phyloP scores from a whole-genome alignment of 1,140 invertebrate genomes.

The Marisa cornuarietis region DNA sequence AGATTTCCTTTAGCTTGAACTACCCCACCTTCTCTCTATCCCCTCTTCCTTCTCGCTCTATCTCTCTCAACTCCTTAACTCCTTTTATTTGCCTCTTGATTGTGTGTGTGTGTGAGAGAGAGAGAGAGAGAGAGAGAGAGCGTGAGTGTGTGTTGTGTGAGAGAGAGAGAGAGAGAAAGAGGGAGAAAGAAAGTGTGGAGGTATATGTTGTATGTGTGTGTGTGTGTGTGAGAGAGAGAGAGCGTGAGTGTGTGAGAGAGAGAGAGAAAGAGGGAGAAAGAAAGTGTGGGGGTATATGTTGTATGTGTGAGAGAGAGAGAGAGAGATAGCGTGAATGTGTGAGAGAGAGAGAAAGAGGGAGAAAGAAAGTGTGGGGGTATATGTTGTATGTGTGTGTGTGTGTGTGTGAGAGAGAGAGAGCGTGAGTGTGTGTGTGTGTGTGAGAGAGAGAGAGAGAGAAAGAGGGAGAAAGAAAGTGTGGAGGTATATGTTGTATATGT shows the following conservation, averaged over 20 bases:
- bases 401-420: constrained; percentile 5
- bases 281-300: too few relatives aligned
- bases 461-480: too few relatives aligned
- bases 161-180: not conserved
- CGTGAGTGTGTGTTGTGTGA: too few relatives aligned
- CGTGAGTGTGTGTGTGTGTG: not conserved
- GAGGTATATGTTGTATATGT: too few relatives aligned
- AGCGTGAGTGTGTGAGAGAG: not conserved
- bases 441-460: not conserved
- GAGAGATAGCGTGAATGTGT: not conserved
- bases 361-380: too few relatives aligned
- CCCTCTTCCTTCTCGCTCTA: not conserved
- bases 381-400: too few relatives aligned
- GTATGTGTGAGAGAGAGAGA: constrained; percentile 1
- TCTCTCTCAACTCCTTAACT: not conserved
- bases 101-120: constrained; percentile 5
- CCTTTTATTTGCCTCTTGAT: not conserved
- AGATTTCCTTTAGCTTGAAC: too few relatives aligned
- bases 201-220: too few relatives aligned
- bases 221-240: not conserved
- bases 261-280: not conserved
- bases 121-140: not conserved
- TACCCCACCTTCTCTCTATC: not conserved
- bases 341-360: not conserved
- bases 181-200: too few relatives aligned